Evolutionary conservation across 1,140 invertebrate species (phyloP), one percentile per base, ranked within the genome.

Genomic region (Drosophila mojavensis): DNA sequence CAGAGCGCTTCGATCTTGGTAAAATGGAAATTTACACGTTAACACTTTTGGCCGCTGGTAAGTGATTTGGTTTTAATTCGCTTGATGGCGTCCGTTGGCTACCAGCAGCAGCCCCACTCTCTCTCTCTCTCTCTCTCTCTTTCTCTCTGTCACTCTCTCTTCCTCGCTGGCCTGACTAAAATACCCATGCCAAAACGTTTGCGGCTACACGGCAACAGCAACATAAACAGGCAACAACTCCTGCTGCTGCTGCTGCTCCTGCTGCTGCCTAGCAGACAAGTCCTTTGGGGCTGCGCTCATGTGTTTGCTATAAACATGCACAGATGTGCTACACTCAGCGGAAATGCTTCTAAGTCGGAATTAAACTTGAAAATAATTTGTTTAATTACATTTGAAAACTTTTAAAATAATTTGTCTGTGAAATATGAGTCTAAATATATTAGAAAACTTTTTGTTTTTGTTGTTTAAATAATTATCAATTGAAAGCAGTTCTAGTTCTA

Each of bases 51-150:
- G 83, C 83, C 83, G 84, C 84, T 88, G 89, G 83, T 88, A 88
- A 88, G 84, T 88, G 83, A 88, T 88, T 88, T 88, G 83, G 83
- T 89, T 88, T 88, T 88, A 88, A 88, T 88, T 88, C 83, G 83
- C 83, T 89, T 89, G 80, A 89, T 88, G 84, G 83, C 83, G 84
- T 89, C 84, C 78, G 69, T 75, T 81, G 81, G 74, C 78, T 67
- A 69, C 59, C 69, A 59, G 48, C 39, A 62, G 71, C 53, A 50
- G 71, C 20, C 20, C 20, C n/a, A 4, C n/a, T 33, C 43, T 5
- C 36, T 2, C 41, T 26, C 26, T 3, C 17, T 24, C 11, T n/a
- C 0, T 43, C 41, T 15, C 13, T 4, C 41, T 43, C 41, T n/a
- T 0, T 0, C 39, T 41, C 39, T 11, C 39, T 41, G 10, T 43